Evolutionary conservation across 1,140 invertebrate species (phyloP).

Genomic region (Scaptomyza graminum): DNA sequence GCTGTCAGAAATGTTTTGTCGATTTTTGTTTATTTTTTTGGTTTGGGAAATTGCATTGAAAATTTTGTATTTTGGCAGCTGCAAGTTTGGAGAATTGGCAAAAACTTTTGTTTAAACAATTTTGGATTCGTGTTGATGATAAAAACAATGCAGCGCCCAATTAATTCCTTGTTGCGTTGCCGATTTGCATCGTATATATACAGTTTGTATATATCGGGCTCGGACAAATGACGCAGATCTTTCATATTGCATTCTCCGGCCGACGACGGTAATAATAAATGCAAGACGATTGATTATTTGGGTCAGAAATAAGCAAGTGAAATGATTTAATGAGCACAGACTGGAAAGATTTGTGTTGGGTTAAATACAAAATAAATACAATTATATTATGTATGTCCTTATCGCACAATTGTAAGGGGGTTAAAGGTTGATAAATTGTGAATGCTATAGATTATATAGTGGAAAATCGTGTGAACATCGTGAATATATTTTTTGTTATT

Average conservation of each 20-base stretch:
- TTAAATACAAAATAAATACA: slow-evolving; percentile 14
- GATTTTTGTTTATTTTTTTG: slow-evolving; percentile 5
- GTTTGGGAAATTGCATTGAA: slow-evolving; percentile 24
- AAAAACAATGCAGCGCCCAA: too few relatives aligned
- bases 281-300: slow-evolving; percentile 53
- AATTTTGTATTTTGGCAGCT: background rate
- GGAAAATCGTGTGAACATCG: background rate
- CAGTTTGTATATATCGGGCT: slow-evolving; percentile 27
- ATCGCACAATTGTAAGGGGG: slow-evolving; percentile 48
- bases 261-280: slow-evolving; percentile 28
- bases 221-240: slow-evolving; percentile 65
- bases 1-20: slow-evolving; percentile 12
- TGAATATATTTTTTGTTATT: background rate
- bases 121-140: background rate
- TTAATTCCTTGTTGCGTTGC: slow-evolving; percentile 24
- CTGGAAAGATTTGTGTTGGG: slow-evolving; percentile 1
- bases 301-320: slow-evolving; percentile 66
- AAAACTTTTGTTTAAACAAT: background rate
- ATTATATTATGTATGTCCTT: slow-evolving; percentile 25
- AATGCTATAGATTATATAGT: slow-evolving; percentile 17
- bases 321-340: slow-evolving; percentile 48
- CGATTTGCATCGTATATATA: slow-evolving; percentile 15
- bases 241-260: slow-evolving; percentile 35
- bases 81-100: too few relatives aligned
- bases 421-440: slow-evolving; percentile 74